These are phyloP conservation scores for Rhadina sibilatrix DNA, from an alignment of 2,113 vertebrate genomes.

Conservation along the genomic window DNA sequence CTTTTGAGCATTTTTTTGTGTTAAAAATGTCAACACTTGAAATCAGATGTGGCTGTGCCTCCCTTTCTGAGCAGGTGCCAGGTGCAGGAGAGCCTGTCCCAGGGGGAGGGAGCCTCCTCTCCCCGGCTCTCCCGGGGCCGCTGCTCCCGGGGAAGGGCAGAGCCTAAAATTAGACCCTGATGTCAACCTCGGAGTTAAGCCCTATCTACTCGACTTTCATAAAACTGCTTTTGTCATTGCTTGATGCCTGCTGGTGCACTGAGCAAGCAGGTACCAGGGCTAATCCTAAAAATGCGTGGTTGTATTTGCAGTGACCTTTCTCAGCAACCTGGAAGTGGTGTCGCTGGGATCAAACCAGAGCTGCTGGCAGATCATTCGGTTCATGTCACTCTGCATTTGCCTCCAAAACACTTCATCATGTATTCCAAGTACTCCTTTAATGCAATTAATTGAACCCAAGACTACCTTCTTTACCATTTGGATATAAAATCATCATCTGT, in stretches of 20 bases:
- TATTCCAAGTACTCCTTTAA: neutral
- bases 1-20: neutral
- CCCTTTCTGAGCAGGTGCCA: neutral
- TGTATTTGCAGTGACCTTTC: slow-evolving; percentile 10
- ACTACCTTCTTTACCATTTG: neutral
- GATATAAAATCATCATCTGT: neutral
- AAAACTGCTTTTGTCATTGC: slow-evolving; percentile 34
- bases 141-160: neutral
- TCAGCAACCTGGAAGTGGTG: neutral
- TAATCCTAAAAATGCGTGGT: neutral
- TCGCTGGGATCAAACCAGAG: neutral
- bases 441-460: neutral
- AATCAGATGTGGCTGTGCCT: rapidly evolving
- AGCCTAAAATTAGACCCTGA: slow-evolving; percentile 59
- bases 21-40: neutral
- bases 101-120: neutral
- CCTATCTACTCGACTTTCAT: slow-evolving; percentile 33
- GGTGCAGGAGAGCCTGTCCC: neutral
- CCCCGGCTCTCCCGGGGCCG: neutral
- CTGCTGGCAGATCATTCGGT: neutral
- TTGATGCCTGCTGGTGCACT: neutral
- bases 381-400: neutral
- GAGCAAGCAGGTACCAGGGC: slow-evolving; percentile 15
- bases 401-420: neutral
- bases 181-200: neutral